Base-by-base conservation (phyloP, 23 tunicate species). In the Botrylloides violaceus region DNA sequence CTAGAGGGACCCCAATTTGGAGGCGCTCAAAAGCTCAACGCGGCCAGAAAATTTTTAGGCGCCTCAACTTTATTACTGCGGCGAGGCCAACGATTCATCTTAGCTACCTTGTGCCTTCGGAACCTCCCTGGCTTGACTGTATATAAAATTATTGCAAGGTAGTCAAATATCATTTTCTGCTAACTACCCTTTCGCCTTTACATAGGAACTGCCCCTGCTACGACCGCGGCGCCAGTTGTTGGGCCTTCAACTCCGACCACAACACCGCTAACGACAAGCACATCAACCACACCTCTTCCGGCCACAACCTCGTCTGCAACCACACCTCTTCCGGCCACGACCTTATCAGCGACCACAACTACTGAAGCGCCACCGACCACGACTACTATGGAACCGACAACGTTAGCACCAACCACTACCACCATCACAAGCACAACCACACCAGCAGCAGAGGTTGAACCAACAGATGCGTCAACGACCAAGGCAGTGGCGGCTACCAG, bases 401-500 rank as follows among this genome's bases (percentile, higher is more conserved):
- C 64, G 26, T 21, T 59, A 7, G 21, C 43, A 7, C 66, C 24
- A 43, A 9, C 66, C 25, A 26, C 66, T 12, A 12, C 18, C 9
- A 29, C 71, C 47, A 20, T 28, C 6, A 7, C 26, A 9, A 22
- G 32, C 27, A 72, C 77, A 23, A 25, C 77, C 3, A 26, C 61
- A 15, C 4, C 72, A 19, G 26, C 77, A 3, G 5, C 71, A 7
- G 61, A 28, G 27, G 6, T 31, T 24, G 26, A 28, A 6, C 55
- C 77, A n/a, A 72, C 72, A 25, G 32, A 29, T 2, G 31, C 32
- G 4, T n/a, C 49, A 74, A 4, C 79, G 2, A 74, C 36, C 4
- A 29, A 29, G 34, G 29, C 70, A 30, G 20, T 58, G 6, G 2
- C 57, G 29, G 33, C 80, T 1, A 59, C 80, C 2, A 35, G 30